phyloP scores from a whole-genome alignment of 2,113 vertebrate species.

The Sphaerodactylus townsendi region DNA sequence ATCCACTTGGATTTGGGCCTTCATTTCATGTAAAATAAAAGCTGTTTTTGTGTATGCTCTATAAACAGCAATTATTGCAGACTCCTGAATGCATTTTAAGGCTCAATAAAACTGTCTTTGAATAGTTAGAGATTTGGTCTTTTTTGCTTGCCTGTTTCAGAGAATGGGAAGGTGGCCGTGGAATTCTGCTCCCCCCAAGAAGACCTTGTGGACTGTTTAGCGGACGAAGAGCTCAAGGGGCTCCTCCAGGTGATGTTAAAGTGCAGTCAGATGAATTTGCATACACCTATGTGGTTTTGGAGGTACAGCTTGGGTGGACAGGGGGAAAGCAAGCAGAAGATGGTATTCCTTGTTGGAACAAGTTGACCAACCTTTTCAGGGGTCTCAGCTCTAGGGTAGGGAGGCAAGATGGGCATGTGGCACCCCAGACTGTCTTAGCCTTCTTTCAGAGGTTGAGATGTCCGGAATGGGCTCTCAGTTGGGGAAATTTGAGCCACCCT shows the following conservation, averaged over 20 bases:
- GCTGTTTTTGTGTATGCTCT: too few relatives aligned
- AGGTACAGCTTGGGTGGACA: too few relatives aligned
- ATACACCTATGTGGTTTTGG: neutral
- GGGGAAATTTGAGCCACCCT: neutral
- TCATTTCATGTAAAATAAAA: too few relatives aligned
- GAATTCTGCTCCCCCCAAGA: slow-evolving; percentile 62
- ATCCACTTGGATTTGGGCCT: too few relatives aligned
- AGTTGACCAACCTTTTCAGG: neutral
- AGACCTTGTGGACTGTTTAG: slow-evolving; percentile 57
- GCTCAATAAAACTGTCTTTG: too few relatives aligned
- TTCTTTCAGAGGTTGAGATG: neutral
- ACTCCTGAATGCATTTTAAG: too few relatives aligned
- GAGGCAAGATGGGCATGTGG: neutral
- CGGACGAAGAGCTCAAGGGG: slow-evolving; percentile 69
- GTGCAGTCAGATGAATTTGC: neutral
- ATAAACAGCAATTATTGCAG: too few relatives aligned
- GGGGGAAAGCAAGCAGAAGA: neutral
- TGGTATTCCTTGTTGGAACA: neutral
- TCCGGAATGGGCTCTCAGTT: neutral
- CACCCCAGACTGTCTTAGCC: neutral
- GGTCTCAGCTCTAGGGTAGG: too few relatives aligned
- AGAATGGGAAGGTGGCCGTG: slow-evolving; percentile 75
- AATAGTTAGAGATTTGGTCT: neutral
- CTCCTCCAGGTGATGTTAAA: slow-evolving; percentile 68
- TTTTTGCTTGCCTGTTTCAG: slow-evolving; percentile 54